Evolutionary conservation across 1,140 invertebrate species (phyloP).

Genomic region (Scaptomyza pallida): DNA sequence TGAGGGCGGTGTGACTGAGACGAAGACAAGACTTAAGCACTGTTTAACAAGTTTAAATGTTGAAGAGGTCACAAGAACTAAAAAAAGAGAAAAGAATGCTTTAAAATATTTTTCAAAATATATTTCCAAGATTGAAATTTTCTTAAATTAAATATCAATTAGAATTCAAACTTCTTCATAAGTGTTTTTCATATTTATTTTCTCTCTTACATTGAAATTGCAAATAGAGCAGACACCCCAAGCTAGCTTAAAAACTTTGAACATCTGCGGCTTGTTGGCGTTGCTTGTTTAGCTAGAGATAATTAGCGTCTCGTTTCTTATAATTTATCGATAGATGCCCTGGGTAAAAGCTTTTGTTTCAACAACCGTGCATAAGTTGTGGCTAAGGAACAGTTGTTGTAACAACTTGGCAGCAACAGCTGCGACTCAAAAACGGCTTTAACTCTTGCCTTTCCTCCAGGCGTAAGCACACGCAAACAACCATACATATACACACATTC

Average conservation of each 20-base stretch:
- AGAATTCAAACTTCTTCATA: too few relatives aligned
- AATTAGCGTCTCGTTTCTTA: slow-evolving; percentile 42
- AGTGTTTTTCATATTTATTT: too few relatives aligned
- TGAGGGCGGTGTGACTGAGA: background rate
- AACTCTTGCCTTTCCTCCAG: slow-evolving; percentile 19
- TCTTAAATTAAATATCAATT: too few relatives aligned
- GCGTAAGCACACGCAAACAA: background rate
- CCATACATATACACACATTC: background rate
- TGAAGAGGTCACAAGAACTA: too few relatives aligned
- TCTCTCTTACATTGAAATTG: too few relatives aligned
- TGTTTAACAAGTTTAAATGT: slow-evolving; percentile 19
- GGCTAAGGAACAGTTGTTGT: slow-evolving; percentile 27
- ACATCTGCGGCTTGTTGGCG: slow-evolving; percentile 11
- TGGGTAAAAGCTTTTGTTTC: slow-evolving; percentile 38
- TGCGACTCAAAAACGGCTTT: slow-evolving; percentile 43
- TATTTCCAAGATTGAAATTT: too few relatives aligned
- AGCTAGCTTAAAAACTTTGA: background rate
- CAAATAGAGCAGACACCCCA: too few relatives aligned
- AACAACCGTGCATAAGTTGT: slow-evolving; percentile 20
- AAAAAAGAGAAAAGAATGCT: too few relatives aligned
- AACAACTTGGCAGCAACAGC: slow-evolving; percentile 58
- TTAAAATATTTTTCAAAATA: too few relatives aligned
- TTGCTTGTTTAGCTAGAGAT: slow-evolving; percentile 21
- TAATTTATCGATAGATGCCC: slow-evolving; percentile 42
- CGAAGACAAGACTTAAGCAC: background rate